Percentiles rank a stretch among this genome's conserved stretches.
Evolutionary conservation across 92 coral and sea anemone genomes (phyloP).

Genomic region (Virgularia gustaviana): DNA sequence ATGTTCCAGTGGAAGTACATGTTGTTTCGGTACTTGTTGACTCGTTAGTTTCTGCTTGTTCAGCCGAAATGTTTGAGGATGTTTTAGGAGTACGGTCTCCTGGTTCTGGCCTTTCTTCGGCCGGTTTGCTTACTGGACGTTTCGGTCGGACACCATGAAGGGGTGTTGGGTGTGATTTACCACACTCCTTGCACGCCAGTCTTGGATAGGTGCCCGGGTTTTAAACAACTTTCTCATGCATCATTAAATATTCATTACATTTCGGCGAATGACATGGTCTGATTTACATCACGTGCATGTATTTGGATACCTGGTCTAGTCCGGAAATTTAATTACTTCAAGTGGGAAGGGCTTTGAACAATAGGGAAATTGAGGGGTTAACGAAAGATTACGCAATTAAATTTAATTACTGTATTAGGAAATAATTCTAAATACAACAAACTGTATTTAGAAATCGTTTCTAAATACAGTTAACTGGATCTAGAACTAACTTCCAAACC

Average conservation of each 20-base stretch:
- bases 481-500: too few relatives aligned
- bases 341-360: neutral
- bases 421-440: neutral
- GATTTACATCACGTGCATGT: neutral
- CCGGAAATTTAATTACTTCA: neutral
- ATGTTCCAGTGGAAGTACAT: neutral
- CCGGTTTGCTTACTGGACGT: neutral
- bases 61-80: neutral
- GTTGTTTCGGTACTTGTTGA: neutral
- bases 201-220: neutral
- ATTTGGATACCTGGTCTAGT: neutral
- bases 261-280: neutral
- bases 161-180: neutral
- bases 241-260: neutral
- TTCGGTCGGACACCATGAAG: neutral
- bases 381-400: neutral
- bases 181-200: neutral
- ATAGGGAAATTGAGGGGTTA: neutral
- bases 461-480: too few relatives aligned
- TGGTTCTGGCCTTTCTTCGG: neutral
- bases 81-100: neutral
- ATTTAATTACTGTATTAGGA: neutral
- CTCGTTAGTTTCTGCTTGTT: neutral
- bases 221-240: neutral
- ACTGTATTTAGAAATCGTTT: constrained; percentile 7